Percentiles rank a stretch among this genome's conserved stretches.
These are phyloP conservation scores for Clarias platycephalus DNA, from an alignment of 2,797 vertebrate genomes.

Conservation along the genomic window DNA sequence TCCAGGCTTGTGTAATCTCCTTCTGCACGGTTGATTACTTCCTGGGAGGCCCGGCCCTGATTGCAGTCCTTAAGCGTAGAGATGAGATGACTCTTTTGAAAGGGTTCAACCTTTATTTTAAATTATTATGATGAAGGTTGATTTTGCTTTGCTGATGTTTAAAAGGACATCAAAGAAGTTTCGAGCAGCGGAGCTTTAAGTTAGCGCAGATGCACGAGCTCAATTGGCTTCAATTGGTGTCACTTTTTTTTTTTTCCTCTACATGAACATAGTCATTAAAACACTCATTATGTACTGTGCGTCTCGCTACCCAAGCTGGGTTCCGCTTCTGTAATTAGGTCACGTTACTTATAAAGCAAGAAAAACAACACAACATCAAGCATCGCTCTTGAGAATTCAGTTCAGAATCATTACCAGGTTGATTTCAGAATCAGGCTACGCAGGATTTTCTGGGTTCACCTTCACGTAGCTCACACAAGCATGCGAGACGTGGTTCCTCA, in stretches of 20 bases:
- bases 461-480: background rate
- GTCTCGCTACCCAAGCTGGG: too few species aligned
- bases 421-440: background rate
- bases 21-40: constrained; percentile 37
- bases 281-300: background rate
- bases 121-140: background rate
- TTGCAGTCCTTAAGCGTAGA: background rate
- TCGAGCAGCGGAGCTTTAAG: constrained; percentile 27
- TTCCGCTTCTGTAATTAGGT: background rate
- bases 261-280: constrained; percentile 51
- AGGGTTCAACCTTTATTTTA: background rate
- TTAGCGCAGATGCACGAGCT: constrained; percentile 56
- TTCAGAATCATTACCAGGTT: background rate
- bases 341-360: background rate
- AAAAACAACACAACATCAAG: background rate
- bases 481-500: background rate
- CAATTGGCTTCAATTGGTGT: constrained; percentile 63
- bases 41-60: background rate
- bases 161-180: constrained; percentile 50
- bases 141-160: constrained; percentile 28
- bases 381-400: background rate
- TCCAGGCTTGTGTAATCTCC: constrained; percentile 38
- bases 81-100: background rate
- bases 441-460: background rate
- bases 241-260: constrained; percentile 41